phyloP scores from a whole-genome alignment of 2,888 invertebrate genomes.

The Mamestra brassicae region DNA sequence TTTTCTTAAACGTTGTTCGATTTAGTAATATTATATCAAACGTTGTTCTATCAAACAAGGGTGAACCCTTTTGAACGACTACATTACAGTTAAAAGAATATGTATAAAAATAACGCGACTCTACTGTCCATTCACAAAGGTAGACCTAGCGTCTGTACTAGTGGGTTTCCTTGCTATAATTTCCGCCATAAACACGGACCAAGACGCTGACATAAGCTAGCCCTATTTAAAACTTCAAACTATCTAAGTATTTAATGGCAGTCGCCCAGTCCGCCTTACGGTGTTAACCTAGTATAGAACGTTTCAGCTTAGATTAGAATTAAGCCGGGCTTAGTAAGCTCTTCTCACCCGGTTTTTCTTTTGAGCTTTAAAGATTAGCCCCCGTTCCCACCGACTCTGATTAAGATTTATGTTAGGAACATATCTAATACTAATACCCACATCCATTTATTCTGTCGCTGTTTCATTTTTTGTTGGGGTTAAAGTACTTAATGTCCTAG shows the following conservation, averaged over 20 bases:
- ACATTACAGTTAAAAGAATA: no score
- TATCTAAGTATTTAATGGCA: neutral
- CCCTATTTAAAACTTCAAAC: neutral
- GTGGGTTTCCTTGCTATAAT: neutral
- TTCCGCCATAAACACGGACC: neutral
- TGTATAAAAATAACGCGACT: no score
- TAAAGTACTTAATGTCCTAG: neutral
- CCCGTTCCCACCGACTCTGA: constrained; percentile 48
- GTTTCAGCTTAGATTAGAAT: constrained; percentile 67
- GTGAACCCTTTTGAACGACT: no score
- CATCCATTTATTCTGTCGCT: constrained; percentile 42
- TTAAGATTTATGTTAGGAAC: constrained; percentile 60
- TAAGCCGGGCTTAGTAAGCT: constrained; percentile 64
- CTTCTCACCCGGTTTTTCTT: constrained; percentile 60
- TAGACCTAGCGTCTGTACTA: no score
- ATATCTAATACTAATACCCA: constrained; percentile 50
- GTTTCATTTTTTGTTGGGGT: constrained; percentile 36
- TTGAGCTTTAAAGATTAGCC: constrained; percentile 62
- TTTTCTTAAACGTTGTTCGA: no score
- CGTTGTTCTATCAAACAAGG: no score
- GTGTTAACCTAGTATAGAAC: constrained; percentile 57
- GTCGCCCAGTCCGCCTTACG: constrained; percentile 7
- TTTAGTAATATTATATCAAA: no score
- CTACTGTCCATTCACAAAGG: no score
- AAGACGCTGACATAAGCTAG: neutral